Evolutionary conservation across 2,113 vertebrate genomes (phyloP).

Genomic region (Rhinogobius similis): DNA sequence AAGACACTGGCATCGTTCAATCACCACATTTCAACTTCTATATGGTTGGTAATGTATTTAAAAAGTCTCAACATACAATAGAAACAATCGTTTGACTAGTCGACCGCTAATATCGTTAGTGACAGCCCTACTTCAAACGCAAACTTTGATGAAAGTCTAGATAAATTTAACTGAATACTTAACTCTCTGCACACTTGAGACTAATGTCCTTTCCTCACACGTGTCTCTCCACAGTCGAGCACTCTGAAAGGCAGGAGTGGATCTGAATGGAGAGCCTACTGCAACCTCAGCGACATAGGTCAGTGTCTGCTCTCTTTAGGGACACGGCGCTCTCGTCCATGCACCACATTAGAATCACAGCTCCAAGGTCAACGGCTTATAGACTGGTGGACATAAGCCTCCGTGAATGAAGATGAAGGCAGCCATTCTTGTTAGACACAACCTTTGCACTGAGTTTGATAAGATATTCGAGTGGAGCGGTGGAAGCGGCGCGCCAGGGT

Average conservation of each 20-base stretch:
- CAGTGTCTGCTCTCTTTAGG: slow-evolving; percentile 63
- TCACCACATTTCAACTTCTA: no score
- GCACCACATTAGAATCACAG: slow-evolving; percentile 12
- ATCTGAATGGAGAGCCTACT: slow-evolving; percentile 91
- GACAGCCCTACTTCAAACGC: no score
- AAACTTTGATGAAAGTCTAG: not conserved
- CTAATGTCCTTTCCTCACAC: not conserved
- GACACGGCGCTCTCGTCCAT: not conserved
- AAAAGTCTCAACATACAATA: no score
- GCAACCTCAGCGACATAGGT: slow-evolving; percentile 94
- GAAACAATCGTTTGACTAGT: no score
- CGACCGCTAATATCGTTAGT: no score
- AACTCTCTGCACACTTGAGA: not conserved
- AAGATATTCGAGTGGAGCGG: slow-evolving; percentile 57
- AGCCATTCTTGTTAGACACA: slow-evolving; percentile 62
- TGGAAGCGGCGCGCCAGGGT: slow-evolving; percentile 41
- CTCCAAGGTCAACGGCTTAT: slow-evolving; percentile 44
- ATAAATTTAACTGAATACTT: not conserved
- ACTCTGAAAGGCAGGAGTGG: slow-evolving; percentile 86
- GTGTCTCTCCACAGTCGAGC: slow-evolving; percentile 82
- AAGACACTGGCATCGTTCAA: no score
- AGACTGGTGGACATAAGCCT: slow-evolving; percentile 26
- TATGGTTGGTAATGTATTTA: no score
- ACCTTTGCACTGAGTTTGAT: slow-evolving; percentile 72
- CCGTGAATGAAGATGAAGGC: slow-evolving; percentile 70